Base-by-base conservation (phyloP, 2,888 invertebrate species). In the Mycogona germanica region DNA sequence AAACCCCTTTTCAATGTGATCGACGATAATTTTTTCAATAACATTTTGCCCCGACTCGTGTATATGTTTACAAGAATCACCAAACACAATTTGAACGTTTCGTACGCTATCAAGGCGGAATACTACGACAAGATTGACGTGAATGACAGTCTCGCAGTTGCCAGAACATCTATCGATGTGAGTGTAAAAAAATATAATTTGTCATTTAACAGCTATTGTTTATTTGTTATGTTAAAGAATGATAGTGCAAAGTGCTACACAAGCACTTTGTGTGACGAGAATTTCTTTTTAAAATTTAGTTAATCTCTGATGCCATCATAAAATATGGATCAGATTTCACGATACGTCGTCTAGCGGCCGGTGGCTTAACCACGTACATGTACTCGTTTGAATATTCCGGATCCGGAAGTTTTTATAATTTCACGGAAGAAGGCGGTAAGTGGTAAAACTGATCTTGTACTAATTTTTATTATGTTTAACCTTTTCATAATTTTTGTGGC, bases 141-240 rank as follows among this genome's bases (percentile, higher is more conserved):
- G 12, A 3, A 44, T 9, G 29, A 51, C 26, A 19, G 21, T 7
- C 26, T 30, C 14, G 23, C 28, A 23, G 51, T 51, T 5, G 23
- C 40, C 26, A n/a, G 35, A 21, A 30, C 51, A 28, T 32, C n/a
- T n/a, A 44, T 51, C n/a, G 51, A 51, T 51, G 51, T 51, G 44
- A 51, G 51, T 3, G 19, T n/a, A n/a, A n/a, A 17, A 9, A n/a
- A 42, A 30, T 47, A 47, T 48, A 7, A 48, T 19, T 14, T 41
- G 23, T 7, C 7, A 17, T 14, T 41, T 41, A 14, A 17, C 12
- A 41, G 12, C 9, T 45, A 45, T 21, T 50, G 37, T 50, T 1
- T 1, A 5, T n/a, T 23, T 30, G 9, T 29, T 30, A 21, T 28
- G 23, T 14, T 45, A 19, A n/a, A n/a, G n/a, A n/a, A n/a, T n/a